A percentile compares a stretch with the other conserved stretches of the same genome.
These are phyloP conservation scores for Spinibarbus caldwelli DNA, from an alignment of 2,797 vertebrate genomes.

Conservation along the genomic window DNA sequence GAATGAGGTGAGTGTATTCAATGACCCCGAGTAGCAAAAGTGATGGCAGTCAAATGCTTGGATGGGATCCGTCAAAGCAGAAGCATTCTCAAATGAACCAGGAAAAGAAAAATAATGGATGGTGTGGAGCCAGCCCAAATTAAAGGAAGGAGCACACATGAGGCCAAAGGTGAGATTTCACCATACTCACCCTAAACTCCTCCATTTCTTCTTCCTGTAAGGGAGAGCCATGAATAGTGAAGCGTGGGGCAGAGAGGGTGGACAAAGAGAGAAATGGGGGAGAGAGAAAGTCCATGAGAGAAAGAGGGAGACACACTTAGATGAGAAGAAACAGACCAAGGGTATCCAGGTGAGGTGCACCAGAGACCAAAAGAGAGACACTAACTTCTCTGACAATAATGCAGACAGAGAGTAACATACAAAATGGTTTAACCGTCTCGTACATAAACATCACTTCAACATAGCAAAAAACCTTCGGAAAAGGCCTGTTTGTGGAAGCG, in stretches of 20 bases:
- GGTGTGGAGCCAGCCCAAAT: conserved; percentile 67
- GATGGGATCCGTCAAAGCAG: conserved; percentile 53
- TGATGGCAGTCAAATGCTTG: conserved; percentile 64
- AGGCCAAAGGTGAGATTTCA: conserved; percentile 69
- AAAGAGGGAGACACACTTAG: conserved; percentile 92
- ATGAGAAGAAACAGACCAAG: conserved; percentile 86
- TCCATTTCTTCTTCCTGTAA: conserved; percentile 99
- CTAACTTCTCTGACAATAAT: conserved; percentile 54
- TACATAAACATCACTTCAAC: conserved; percentile 29
- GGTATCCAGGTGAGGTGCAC: conserved; percentile 84
- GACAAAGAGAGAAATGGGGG: conserved; percentile 69
- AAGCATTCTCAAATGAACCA: conserved; percentile 63
- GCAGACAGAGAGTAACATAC: conserved; percentile 30
- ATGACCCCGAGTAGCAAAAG: conserved; percentile 61
- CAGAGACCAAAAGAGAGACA: conserved; percentile 76
- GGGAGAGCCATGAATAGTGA: conserved; percentile 91
- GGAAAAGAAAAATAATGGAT: conserved; percentile 69
- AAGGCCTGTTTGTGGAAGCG: conserved; percentile 40
- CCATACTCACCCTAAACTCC: conserved; percentile 98
- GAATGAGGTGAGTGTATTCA: conserved; percentile 30
- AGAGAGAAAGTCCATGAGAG: conserved; percentile 66
- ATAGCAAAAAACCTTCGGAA: conserved; percentile 31
- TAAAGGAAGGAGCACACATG: conserved; percentile 59
- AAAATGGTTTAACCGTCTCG: background rate
- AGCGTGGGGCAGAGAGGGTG: conserved; percentile 85